Evolutionary conservation across 2,888 invertebrate genomes (phyloP).

Genomic region (Theretra japonica): DNA sequence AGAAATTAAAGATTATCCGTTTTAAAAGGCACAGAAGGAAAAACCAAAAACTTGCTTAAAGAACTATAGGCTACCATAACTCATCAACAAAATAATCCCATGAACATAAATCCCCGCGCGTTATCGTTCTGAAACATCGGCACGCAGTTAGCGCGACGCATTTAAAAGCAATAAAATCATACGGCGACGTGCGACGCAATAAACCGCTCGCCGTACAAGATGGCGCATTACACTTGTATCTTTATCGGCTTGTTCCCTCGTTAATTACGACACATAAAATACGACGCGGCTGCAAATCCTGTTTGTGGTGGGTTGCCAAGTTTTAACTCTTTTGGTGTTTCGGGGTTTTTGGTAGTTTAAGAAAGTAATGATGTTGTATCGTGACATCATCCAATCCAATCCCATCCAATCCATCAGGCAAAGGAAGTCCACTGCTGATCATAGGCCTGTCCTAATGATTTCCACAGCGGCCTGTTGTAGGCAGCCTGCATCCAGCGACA

Average conservation of each 20-base stretch:
- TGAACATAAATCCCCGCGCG: conserved; percentile 30
- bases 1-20: no score
- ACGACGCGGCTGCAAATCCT: conserved; percentile 37
- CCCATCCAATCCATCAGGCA: no score
- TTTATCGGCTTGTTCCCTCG: conserved; percentile 41
- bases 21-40: no score
- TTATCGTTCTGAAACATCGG: conserved; percentile 32
- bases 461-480: no score
- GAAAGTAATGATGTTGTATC: no score
- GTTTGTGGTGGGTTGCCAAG: conserved; percentile 23
- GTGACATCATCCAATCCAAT: no score
- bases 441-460: no score
- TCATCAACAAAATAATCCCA: conserved; percentile 28
- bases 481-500: no score
- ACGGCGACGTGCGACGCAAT: conserved; percentile 32
- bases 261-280: conserved; percentile 45
- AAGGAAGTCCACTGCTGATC: no score
- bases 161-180: conserved; percentile 33
- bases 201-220: conserved; percentile 38
- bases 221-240: conserved; percentile 38
- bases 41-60: no score
- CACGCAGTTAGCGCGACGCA: conserved; percentile 32
- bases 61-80: no score
- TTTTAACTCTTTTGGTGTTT: not conserved
- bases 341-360: not conserved